phyloP scores from a whole-genome alignment of 1,140 invertebrate species.

The Cydia pomonella region DNA sequence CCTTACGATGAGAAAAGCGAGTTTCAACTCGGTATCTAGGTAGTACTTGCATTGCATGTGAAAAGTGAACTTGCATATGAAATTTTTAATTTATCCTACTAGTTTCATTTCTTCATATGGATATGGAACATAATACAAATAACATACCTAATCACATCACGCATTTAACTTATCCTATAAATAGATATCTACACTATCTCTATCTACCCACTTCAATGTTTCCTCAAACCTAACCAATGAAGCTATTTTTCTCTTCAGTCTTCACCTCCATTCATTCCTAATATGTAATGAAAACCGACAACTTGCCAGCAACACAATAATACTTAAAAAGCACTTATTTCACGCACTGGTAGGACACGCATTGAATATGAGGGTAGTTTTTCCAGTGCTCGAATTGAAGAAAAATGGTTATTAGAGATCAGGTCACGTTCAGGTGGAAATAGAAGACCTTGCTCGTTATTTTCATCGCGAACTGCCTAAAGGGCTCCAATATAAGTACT shows the following conservation, averaged over 20 bases:
- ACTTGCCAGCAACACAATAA: neutral
- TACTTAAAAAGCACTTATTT: conserved; percentile 29
- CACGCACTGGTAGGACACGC: conserved; percentile 9
- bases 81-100: no score
- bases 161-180: no score
- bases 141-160: no score
- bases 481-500: neutral
- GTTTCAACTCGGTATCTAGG: no score
- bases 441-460: conserved; percentile 19
- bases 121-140: no score
- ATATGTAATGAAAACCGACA: neutral
- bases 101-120: no score
- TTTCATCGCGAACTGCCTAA: neutral
- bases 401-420: conserved; percentile 13
- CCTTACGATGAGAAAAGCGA: no score
- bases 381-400: conserved; percentile 15
- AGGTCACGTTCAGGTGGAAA: conserved; percentile 30
- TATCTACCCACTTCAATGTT: no score
- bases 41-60: no score
- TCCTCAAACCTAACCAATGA: no score
- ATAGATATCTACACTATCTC: no score
- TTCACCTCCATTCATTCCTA: conserved; percentile 6
- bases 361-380: conserved; percentile 12
- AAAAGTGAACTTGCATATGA: no score
- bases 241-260: neutral